Conservation (phyloP, 2,888 invertebrate species). For the Trypoxylon attenuatum region DNA sequence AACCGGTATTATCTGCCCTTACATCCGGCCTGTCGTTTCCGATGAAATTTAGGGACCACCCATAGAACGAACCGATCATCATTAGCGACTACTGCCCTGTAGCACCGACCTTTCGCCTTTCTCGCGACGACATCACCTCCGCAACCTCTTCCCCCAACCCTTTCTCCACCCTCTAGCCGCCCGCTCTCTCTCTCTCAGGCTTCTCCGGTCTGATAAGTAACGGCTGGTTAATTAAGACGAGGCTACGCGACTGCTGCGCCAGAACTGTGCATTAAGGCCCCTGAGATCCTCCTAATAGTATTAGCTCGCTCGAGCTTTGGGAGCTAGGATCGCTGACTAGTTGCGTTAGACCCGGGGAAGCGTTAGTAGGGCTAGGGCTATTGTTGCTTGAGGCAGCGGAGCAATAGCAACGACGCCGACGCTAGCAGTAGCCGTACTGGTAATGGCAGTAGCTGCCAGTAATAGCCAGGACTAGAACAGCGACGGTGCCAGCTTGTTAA, state of each 20-base stretch:
- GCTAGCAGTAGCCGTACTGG: background rate
- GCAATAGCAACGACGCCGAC: background rate
- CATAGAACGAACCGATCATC: slow-evolving; percentile 42
- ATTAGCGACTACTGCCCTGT: slow-evolving; percentile 38
- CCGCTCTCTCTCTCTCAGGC: background rate
- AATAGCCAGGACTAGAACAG: background rate
- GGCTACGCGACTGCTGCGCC: background rate
- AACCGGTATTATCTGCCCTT: slow-evolving; percentile 50
- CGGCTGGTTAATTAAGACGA: slow-evolving; percentile 42
- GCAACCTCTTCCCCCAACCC: too few species aligned
- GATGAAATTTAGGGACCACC: slow-evolving; percentile 39
- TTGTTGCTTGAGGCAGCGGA: background rate
- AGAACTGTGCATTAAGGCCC: background rate
- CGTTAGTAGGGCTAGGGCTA: background rate
- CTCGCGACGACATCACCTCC: slow-evolving; percentile 6
- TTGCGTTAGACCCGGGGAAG: background rate
- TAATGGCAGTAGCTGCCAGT: background rate
- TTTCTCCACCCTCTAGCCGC: background rate
- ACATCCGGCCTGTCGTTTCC: slow-evolving; percentile 45
- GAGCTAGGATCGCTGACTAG: background rate
- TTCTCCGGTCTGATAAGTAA: slow-evolving; percentile 27
- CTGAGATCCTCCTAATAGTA: background rate
- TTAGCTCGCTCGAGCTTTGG: background rate
- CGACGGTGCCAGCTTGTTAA: slow-evolving; percentile 12
- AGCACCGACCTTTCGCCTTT: too few species aligned